Conservation (phyloP, 2,888 invertebrate species). For the Agriotes lineatus region DNA sequence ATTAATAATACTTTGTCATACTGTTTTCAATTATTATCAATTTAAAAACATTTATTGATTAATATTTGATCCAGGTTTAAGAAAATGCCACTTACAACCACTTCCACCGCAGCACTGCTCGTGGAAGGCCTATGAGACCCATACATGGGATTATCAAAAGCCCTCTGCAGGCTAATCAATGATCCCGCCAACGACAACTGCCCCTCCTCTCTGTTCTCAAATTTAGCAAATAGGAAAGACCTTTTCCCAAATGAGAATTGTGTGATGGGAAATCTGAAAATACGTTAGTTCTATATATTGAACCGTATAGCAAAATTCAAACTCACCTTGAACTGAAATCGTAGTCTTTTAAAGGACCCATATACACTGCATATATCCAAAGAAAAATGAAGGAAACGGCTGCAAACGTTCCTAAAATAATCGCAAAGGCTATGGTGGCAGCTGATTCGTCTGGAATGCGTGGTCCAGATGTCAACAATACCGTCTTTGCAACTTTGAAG, state of each 20-base stretch:
- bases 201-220: constrained; percentile 54
- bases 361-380: constrained; percentile 24
- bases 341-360: constrained; percentile 39
- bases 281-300: too few species aligned
- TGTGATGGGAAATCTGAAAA: constrained; percentile 41
- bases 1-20: too few species aligned
- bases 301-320: too few species aligned
- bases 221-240: constrained; percentile 51
- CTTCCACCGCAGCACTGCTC: not conserved
- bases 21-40: too few species aligned
- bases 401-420: constrained; percentile 49
- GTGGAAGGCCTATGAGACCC: constrained; percentile 39
- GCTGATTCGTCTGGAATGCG: constrained; percentile 14
- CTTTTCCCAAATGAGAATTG: constrained; percentile 31
- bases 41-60: too few species aligned
- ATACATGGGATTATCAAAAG: constrained; percentile 59
- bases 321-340: constrained; percentile 16
- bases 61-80: too few species aligned
- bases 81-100: constrained; percentile 11
- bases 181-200: constrained; percentile 55
- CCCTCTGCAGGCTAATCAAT: constrained; percentile 52
- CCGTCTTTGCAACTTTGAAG: constrained; percentile 13
- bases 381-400: constrained; percentile 35
- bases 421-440: constrained; percentile 21
- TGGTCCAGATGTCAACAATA: constrained; percentile 33